These are phyloP conservation scores for Neodiprion fabricii DNA, from an alignment of 1,140 invertebrate genomes.

Conservation along the genomic window DNA sequence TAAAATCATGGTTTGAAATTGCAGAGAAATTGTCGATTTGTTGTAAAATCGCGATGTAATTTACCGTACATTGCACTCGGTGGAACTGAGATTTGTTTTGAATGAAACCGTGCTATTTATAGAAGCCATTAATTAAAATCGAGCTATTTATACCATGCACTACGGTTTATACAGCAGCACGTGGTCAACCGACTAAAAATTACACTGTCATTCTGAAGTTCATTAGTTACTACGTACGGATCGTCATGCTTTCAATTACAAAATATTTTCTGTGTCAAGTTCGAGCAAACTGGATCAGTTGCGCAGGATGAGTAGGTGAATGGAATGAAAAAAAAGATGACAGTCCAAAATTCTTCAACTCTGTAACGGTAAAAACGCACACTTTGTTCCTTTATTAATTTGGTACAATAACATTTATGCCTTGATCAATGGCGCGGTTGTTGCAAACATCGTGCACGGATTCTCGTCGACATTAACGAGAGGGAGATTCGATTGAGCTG, in stretches of 20 bases:
- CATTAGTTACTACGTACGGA: not conserved
- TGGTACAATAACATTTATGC: no score
- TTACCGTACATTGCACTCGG: not conserved
- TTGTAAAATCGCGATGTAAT: not conserved
- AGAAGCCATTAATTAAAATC: not conserved
- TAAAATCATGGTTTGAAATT: not conserved
- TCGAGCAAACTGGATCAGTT: not conserved
- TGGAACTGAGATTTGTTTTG: not conserved
- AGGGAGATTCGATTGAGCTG: no score
- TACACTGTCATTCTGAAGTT: slow-evolving; percentile 5
- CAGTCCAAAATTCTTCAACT: no score
- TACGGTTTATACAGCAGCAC: not conserved
- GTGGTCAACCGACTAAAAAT: slow-evolving; percentile 1
- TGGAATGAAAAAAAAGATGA: no score
- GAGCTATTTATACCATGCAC: not conserved
- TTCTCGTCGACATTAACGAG: no score
- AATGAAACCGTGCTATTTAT: slow-evolving; percentile 5
- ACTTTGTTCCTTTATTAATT: no score
- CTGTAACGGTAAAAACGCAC: no score
- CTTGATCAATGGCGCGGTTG: no score
- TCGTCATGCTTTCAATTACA: slow-evolving; percentile 7
- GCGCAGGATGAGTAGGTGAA: no score
- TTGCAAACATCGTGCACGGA: no score
- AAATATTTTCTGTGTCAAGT: slow-evolving; percentile 1
- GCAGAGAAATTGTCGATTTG: not conserved